Evolutionary conservation across 2,113 vertebrate genomes (phyloP), one percentile per base, ranked within the genome.

Genomic region (Catharus minimus): DNA sequence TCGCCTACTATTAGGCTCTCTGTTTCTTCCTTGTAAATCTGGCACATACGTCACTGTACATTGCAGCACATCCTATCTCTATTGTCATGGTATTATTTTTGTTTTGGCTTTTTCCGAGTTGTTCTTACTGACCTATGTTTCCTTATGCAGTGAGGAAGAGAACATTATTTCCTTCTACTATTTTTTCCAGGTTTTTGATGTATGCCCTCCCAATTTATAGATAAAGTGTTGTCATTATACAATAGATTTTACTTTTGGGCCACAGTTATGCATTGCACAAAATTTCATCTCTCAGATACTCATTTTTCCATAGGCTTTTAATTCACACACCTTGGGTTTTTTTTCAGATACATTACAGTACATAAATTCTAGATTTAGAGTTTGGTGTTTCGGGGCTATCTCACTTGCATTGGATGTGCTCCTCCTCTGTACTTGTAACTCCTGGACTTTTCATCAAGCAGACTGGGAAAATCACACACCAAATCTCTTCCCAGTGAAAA

Each of bases 1-100:
- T 1, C 7, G 14, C 16, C 36, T 38, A 2, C 41, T 69, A 28
- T 57, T 82, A 17, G 13, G 7, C 58, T 88, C 39, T 69, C 19
- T 83, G 22, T 61, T 76, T 85, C 38, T 85, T 26, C 50, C 13
- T 53, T 84, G 23, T 26, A 67, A 71, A 43, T 74, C 65, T 78
- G 20, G 3, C 21, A 62, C 1, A 0, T 61, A 53, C 0, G 1
- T 86, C 57, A 43, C 69, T 77, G n/a, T 36, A 16, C 7, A 49
- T 17, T 80, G 46, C 28, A 77, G 46, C 32, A 53, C 28, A 74
- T 38, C 60, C 18, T 79, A 32, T 58, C 75, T 84, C 32, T 64
- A 26, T 32, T 91, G 15, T 39, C 32, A 32, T 15, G 5, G 17
- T 78, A 38, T 62, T 47, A 19, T 47, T 81, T 86, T 84, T 77